Base-by-base conservation (phyloP, 2,888 invertebrate species). In the Leptinotarsa rubiginosa region DNA sequence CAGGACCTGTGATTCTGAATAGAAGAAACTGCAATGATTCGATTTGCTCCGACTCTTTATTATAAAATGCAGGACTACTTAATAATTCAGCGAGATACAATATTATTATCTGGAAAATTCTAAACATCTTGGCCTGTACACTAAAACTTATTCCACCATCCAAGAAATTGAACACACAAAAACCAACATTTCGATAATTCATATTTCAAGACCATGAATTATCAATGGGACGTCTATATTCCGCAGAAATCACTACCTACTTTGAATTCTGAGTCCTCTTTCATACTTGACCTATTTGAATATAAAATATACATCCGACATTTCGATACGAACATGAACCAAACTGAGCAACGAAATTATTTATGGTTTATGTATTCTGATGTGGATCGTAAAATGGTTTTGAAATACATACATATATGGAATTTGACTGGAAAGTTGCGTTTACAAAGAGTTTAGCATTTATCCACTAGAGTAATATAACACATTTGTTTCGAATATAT, bases 281-380 rank as follows among this genome's bases (percentile, higher is more conserved):
- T 52, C 52, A 52, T 52, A 52, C 52, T 52, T 52, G 18, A 52
- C 52, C 52, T 52, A 18, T 52, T 52, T 52, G n/a, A 18, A 52
- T 52, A 52, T 52, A 18, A 10, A 52, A 52, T 52, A 52, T 52
- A 52, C 52, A 52, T 52, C 52, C 18, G 18, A 52, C 52, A 18
- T 52, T 52, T 52, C 52, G n/a, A 52, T 52, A 18, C 5, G 52
- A 52, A 52, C 52, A 52, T 52, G 18, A n/a, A 52, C 18, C 52
- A 52, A 52, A 52, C 10, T 18, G 52, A 18, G 18, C 7, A 52
- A 18, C n/a, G 52, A 52, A 52, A n/a, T 52, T 52, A 52, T 52
- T 52, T 52, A 52, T 52, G 52, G 52, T 52, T 52, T 52, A 18
- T 52, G 18, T 52, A 18, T 52, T 18, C 52, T 12, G 18, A 52